Conservation (phyloP, 2,797 vertebrate genomes). For the Gymnothorax reevesii region DNA sequence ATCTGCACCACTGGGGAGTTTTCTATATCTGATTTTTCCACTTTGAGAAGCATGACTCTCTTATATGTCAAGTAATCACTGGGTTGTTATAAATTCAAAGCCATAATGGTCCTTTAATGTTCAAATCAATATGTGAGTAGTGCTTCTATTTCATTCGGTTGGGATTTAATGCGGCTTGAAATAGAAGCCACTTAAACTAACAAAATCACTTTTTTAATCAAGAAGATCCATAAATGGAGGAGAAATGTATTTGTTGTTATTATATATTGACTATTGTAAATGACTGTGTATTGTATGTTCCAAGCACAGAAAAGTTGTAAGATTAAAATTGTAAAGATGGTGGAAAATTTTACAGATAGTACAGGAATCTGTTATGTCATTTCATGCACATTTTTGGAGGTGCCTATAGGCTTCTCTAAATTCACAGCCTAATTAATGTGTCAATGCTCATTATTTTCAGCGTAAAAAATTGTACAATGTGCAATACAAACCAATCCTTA, state of each 20-base stretch:
- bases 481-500: not conserved
- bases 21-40: slow-evolving; percentile 44
- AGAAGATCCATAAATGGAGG: slow-evolving; percentile 8
- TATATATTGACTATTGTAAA: not conserved
- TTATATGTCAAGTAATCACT: slow-evolving; percentile 61
- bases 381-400: not conserved
- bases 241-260: not conserved
- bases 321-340: not conserved
- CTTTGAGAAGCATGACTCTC: slow-evolving; percentile 48
- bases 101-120: slow-evolving; percentile 63
- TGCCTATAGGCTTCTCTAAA: not conserved
- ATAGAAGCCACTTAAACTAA: slow-evolving; percentile 39
- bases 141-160: slow-evolving; percentile 51
- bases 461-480: not conserved
- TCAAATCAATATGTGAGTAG: slow-evolving; percentile 62
- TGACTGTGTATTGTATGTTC: not conserved
- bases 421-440: not conserved
- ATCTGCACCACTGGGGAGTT: slow-evolving; percentile 42
- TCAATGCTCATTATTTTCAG: not conserved
- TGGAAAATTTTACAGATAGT: not conserved
- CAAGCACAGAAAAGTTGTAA: not conserved
- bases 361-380: not conserved
- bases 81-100: slow-evolving; percentile 54
- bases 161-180: slow-evolving; percentile 55
- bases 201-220: slow-evolving; percentile 39